A percentile compares a stretch with the other conserved stretches of the same genome.
phyloP scores from a whole-genome alignment of 2,797 vertebrate genomes.

The Lacerta agilis region DNA sequence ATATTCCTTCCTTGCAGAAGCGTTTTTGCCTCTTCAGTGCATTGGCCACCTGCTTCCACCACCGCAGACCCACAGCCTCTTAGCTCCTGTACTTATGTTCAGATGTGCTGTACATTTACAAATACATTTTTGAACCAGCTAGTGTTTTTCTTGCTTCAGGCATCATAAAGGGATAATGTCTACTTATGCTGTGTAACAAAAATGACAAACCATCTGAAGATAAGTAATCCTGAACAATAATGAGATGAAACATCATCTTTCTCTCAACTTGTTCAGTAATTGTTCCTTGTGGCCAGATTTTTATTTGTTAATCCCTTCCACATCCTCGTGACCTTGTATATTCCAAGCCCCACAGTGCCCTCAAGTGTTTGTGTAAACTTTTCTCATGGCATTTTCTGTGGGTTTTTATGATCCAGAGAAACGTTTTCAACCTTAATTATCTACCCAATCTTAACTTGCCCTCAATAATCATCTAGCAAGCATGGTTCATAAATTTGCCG shows the following conservation, averaged over 20 bases:
- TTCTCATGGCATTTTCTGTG: not conserved
- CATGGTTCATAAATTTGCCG: conserved; percentile 18
- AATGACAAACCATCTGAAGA: not conserved
- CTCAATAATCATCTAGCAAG: conserved; percentile 19
- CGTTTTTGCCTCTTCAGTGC: not conserved
- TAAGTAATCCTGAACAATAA: not conserved
- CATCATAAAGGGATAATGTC: not conserved
- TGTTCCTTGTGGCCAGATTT: not conserved
- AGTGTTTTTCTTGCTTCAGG: not conserved
- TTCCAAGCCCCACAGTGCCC: not conserved
- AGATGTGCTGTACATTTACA: not conserved
- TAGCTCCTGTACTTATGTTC: not conserved
- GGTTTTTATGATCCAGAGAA: not conserved
- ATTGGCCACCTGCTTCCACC: not conserved
- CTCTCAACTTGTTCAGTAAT: not conserved
- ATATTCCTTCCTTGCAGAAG: not conserved
- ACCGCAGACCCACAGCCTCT: not conserved
- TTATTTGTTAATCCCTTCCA: not conserved
- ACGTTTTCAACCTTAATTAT: conserved; percentile 32
- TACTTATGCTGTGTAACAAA: not conserved
- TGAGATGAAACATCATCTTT: not conserved
- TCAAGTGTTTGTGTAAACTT: not conserved
- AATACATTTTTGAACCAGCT: not conserved
- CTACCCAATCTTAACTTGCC: conserved; percentile 17
- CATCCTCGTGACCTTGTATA: not conserved